Base-by-base conservation (phyloP, 2,888 invertebrate species). In the Lasioglossum oenotherae region DNA sequence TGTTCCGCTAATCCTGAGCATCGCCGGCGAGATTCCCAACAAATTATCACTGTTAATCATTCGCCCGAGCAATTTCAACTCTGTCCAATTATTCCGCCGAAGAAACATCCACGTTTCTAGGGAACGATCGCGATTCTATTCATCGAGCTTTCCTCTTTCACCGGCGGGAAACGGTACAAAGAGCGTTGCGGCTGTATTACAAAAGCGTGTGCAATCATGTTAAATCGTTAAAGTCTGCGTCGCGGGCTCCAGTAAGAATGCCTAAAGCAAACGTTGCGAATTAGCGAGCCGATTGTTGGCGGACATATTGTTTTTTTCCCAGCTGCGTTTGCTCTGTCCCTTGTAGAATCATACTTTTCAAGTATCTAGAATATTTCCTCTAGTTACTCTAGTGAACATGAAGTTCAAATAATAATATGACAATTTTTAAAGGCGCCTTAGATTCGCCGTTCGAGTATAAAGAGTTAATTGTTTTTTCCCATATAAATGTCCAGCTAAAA, bases 231-330 rank as follows among this genome's bases (percentile, higher is more conserved):
- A 78, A 49, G 57, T 53, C 57, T 64, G 60, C 60, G 41, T 82
- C 38, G 73, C 53, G 49, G 38, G 16, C 38, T 41, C 53, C 8
- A 49, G 49, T 41, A 57, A 14, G 53, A 73, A 78, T 64, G 72
- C 46, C 53, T n/a, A 46, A n/a, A 44, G 64, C 57, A 79, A 85
- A 79, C 31, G 27, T 10, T 12, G 19, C n/a, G 46, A 74, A 83
- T 78, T 74, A 83, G 69, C 83, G 23, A 16, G 1, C 8, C n/a
- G 14, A 10, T 35, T 35, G 44, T 67, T 41, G 49, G n/a, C 23
- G 41, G n/a, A 74, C 49, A 74, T 78, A 53, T 53, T 78, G 14
- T 74, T 78, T 78, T 78, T 78, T n/a, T 57, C 23, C 27, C 14
- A 71, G 6, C 49, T 82, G 31, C 23, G 27, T 35, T 12, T 35